Evolutionary conservation across 2,888 invertebrate species (phyloP), one percentile per base, ranked within the genome.

Genomic region (Ctenicera cuprea): DNA sequence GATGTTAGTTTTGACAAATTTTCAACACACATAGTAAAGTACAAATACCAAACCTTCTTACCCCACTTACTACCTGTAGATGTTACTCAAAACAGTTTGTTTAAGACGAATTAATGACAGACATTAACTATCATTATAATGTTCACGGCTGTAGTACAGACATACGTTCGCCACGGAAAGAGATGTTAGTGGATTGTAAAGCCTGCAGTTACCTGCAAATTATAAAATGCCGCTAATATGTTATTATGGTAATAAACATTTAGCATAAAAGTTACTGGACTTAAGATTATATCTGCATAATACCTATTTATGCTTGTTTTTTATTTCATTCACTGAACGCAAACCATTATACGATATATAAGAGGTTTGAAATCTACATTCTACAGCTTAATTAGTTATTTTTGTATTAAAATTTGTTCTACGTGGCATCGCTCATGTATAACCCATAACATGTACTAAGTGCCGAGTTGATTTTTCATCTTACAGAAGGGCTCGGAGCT

Each of bases 51-150:
- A 75, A 71, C 66, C 74, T 77, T 71, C 38, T 71, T 74, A 65
- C 67, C 67, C 50, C 76, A 69, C 71, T 78, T 67, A 65, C 72
- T 74, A 76, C 76, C 77, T 75, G 77, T 71, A 75, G 70, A 75
- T 74, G 76, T 64, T 77, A 69, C 78, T 76, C 75, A 68, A 78
- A 62, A 75, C 77, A 79, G 80, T 82, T 82, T 81, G 81, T 80
- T 81, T 80, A 82, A 80, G 79, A 78, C 62, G 79, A 81, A 81
- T 81, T 82, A 82, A 82, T 82, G 81, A 82, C 75, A 73, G 80
- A 77, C 81, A 81, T 82, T 81, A 79, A 80, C 77, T 78, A 76
- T 80, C 77, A 82, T 81, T 82, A 82, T 78, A 71, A 74, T 74
- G 78, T 81, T 79, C 76, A 71, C 77, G 74, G 73, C 75, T 76